Conservation (phyloP, 2,888 invertebrate genomes). For the Candidula unifasciata region DNA sequence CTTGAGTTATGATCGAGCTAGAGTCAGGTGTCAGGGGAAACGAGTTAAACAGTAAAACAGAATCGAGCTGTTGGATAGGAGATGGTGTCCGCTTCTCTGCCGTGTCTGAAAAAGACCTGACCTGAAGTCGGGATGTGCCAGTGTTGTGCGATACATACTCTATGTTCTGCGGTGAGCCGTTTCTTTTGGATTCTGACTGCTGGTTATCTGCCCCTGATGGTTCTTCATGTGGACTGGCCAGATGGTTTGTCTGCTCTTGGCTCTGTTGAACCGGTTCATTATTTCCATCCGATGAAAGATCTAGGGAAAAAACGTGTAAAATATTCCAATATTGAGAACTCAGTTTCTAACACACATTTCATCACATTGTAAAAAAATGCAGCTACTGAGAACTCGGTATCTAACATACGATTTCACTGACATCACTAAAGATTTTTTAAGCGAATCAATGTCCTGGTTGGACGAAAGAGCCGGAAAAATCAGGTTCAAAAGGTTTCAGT, state of each 20-base stretch:
- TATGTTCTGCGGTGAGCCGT: neutral
- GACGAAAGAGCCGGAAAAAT: too few species aligned
- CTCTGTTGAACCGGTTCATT: neutral
- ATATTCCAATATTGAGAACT: too few species aligned
- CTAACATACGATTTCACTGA: too few species aligned
- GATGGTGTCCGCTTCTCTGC: neutral
- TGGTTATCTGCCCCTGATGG: too few species aligned
- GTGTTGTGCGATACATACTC: too few species aligned
- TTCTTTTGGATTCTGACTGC: neutral
- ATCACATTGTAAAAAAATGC: neutral
- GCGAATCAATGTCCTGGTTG: too few species aligned
- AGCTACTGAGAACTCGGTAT: too few species aligned
- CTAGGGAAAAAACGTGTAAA: neutral
- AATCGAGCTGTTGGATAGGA: neutral
- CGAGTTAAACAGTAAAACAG: neutral
- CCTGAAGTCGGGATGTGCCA: neutral
- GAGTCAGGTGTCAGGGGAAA: too few species aligned
- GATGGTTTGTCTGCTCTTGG: neutral
- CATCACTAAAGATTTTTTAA: too few species aligned
- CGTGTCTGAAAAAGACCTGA: neutral
- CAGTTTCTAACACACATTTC: too few species aligned
- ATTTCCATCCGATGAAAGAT: neutral
- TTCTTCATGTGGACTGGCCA: neutral
- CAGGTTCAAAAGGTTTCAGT: too few species aligned
- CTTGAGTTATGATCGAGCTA: too few species aligned